Evolutionary conservation across 2,888 invertebrate genomes (phyloP).

Genomic region (Cartodere bifasciata): DNA sequence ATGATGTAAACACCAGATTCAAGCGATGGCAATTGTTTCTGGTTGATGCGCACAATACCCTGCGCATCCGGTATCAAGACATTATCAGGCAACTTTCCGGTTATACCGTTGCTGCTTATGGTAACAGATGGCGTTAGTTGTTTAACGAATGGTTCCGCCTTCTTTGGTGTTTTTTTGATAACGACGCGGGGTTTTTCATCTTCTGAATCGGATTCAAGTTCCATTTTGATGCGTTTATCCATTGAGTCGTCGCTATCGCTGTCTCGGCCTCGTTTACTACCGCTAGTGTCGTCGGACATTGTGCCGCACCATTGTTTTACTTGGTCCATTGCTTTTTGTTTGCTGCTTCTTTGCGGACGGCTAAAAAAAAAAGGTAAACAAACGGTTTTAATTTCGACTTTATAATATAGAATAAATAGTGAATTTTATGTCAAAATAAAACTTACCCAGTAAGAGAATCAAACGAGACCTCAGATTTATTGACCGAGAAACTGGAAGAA

Average conservation of each 20-base stretch:
- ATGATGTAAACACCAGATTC: slow-evolving; percentile 60
- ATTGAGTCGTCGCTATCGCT: slow-evolving; percentile 30
- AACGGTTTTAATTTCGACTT: no score
- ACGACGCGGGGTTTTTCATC: slow-evolving; percentile 10
- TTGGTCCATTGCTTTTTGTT: slow-evolving; percentile 68
- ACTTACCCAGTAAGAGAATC: no score
- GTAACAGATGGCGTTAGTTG: slow-evolving; percentile 12
- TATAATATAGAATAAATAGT: no score
- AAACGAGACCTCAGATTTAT: no score
- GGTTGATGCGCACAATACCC: slow-evolving; percentile 62
- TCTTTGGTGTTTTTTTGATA: slow-evolving; percentile 8
- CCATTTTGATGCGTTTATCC: slow-evolving; percentile 29
- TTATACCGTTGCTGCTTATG: slow-evolving; percentile 20
- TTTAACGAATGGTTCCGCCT: not conserved
- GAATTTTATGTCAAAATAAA: no score
- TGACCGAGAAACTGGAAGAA: no score
- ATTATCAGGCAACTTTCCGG: slow-evolving; percentile 25
- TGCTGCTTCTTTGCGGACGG: slow-evolving; percentile 63
- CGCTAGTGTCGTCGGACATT: slow-evolving; percentile 40
- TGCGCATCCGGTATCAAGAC: slow-evolving; percentile 43
- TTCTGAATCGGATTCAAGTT: slow-evolving; percentile 30
- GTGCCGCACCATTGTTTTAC: slow-evolving; percentile 76
- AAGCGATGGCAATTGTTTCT: slow-evolving; percentile 53
- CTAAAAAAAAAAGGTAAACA: slow-evolving; percentile 35
- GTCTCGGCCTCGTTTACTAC: slow-evolving; percentile 20